These are phyloP conservation scores for Zaprionus inermis DNA, from an alignment of 1,140 invertebrate genomes.

Conservation along the genomic window DNA sequence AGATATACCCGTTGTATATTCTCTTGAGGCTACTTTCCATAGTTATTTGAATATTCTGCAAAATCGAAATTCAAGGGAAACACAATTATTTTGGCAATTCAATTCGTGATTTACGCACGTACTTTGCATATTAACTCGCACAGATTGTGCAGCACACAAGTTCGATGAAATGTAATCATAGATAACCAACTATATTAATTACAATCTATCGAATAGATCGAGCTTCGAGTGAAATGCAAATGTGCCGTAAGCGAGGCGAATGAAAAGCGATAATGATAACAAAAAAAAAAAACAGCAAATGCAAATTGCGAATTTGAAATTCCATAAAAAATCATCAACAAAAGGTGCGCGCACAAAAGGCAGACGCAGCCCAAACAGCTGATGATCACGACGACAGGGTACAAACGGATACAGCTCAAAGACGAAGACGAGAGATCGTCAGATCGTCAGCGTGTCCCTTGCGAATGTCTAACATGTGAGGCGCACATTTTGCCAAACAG, in stretches of 20 bases:
- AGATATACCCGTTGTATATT: too few species aligned
- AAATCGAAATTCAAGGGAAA: neutral
- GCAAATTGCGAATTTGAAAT: constrained; percentile 49
- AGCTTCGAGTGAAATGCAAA: constrained; percentile 50
- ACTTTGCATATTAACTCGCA: neutral
- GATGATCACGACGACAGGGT: constrained; percentile 45
- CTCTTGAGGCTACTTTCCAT: too few species aligned
- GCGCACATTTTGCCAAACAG: constrained; percentile 59
- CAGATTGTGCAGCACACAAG: constrained; percentile 40
- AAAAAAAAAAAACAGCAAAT: constrained; percentile 43
- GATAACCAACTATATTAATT: constrained; percentile 29
- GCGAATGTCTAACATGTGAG: constrained; percentile 65
- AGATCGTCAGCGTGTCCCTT: constrained; percentile 41
- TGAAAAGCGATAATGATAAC: constrained; percentile 10
- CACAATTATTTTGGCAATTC: neutral
- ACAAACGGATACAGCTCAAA: neutral
- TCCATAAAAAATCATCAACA: constrained; percentile 43
- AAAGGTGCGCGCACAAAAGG: constrained; percentile 40
- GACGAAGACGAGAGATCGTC: neutral
- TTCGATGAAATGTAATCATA: constrained; percentile 71
- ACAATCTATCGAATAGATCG: constrained; percentile 5
- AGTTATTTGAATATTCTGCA: too few species aligned
- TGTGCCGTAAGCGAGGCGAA: constrained; percentile 48
- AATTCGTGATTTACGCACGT: neutral
- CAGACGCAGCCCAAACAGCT: constrained; percentile 54